These are phyloP conservation scores for Drosophila asahinai DNA, from an alignment of 1,140 invertebrate genomes.

Conservation along the genomic window DNA sequence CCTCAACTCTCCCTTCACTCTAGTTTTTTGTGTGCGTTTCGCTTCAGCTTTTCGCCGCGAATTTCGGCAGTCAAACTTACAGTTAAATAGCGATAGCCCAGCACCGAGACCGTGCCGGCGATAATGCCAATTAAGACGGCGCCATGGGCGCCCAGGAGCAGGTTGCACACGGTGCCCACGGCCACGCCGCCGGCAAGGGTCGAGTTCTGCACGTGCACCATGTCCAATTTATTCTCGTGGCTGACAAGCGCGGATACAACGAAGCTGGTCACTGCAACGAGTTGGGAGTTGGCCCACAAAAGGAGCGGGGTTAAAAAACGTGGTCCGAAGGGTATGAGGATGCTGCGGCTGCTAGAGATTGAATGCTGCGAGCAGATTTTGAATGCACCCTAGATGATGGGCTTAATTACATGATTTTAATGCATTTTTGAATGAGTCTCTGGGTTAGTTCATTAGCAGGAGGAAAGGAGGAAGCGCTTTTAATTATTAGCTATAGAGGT, in stretches of 20 bases:
- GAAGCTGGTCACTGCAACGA: constrained; percentile 91
- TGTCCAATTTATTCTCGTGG: constrained; percentile 93
- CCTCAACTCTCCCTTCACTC: background rate
- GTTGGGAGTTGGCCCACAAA: constrained; percentile 8
- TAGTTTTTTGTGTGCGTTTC: constrained; percentile 15
- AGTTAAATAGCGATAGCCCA: constrained; percentile 94
- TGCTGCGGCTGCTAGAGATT: constrained; percentile 10
- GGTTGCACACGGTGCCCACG: constrained; percentile 89
- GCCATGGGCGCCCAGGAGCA: constrained; percentile 94
- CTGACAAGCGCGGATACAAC: constrained; percentile 92
- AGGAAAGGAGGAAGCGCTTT: background rate
- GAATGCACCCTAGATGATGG: constrained; percentile 13
- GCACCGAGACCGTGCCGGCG: constrained; percentile 93
- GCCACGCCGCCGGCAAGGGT: constrained; percentile 92
- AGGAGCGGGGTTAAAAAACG: constrained; percentile 1
- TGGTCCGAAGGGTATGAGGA: background rate
- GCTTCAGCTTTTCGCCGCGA: constrained; percentile 1
- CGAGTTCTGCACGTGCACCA: constrained; percentile 96
- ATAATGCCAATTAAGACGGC: constrained; percentile 93
- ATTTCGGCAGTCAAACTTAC: constrained; percentile 87
- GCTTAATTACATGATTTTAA: constrained; percentile 50
- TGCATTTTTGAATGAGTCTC: constrained; percentile 38
- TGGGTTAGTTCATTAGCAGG: constrained; percentile 29
- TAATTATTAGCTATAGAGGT: background rate
- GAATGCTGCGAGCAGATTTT: constrained; percentile 23